These are phyloP conservation scores for Elaphurus davidianus DNA, from an alignment of 2,113 vertebrate species.

Conservation along the genomic window DNA sequence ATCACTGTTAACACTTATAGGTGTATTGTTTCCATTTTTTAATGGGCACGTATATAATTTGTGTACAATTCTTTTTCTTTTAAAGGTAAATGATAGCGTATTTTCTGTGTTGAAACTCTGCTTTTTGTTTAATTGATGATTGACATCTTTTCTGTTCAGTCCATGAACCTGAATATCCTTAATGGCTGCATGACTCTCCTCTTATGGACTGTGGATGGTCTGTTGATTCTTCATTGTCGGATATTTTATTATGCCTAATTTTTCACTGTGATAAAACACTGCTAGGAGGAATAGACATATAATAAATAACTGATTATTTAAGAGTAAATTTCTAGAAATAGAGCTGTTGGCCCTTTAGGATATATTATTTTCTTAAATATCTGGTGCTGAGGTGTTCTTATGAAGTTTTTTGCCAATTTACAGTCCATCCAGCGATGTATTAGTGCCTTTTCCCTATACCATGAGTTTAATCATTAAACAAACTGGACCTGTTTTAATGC, in stretches of 20 bases:
- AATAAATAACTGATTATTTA: not conserved
- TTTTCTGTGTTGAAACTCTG: not conserved
- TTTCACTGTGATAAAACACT: not conserved
- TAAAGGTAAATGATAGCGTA: not conserved
- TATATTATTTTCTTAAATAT: not conserved
- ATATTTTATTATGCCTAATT: not conserved
- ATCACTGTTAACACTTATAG: not conserved
- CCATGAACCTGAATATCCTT: not conserved
- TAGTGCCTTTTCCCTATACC: not conserved
- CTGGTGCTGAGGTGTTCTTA: not conserved
- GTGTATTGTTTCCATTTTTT: not conserved
- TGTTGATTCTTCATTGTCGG: not conserved
- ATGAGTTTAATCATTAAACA: not conserved
- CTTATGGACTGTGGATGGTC: not conserved
- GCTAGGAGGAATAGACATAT: not conserved
- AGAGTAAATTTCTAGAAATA: not conserved
- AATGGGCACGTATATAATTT: not conserved
- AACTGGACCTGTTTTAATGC: not conserved
- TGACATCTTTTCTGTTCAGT: not conserved
- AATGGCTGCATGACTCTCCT: not conserved
- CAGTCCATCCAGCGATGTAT: not conserved
- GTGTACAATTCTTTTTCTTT: not conserved
- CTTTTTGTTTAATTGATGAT: not conserved
- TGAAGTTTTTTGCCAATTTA: not conserved
- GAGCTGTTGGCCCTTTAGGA: not conserved